Percentiles rank a stretch among this genome's conserved stretches.
Conservation (phyloP, 2,113 vertebrate genomes). For the Elgaria multicarinata region DNA sequence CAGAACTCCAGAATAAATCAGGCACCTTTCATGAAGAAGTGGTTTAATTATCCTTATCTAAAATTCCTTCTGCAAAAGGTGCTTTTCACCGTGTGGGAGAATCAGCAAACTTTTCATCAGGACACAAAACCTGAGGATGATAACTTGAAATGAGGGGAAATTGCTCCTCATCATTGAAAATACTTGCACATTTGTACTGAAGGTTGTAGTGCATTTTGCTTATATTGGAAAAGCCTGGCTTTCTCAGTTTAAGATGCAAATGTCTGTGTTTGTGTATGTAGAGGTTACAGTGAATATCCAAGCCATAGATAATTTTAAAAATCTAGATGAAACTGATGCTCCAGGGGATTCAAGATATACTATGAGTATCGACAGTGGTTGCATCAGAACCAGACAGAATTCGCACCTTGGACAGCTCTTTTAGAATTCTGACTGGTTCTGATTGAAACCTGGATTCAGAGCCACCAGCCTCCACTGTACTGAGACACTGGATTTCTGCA, state of each 20-base stretch:
- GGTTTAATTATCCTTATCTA: constrained; percentile 70
- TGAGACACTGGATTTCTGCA: background rate
- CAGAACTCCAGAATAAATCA: constrained; percentile 72
- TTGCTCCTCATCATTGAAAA: background rate
- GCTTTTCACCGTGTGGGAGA: constrained; percentile 59
- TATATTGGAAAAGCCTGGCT: background rate
- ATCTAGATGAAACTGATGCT: background rate
- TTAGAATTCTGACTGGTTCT: no score
- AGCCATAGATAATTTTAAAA: background rate
- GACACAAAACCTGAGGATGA: background rate
- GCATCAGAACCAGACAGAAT: no score
- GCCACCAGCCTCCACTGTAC: no score
- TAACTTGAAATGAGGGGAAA: background rate
- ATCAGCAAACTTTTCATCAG: constrained; percentile 54
- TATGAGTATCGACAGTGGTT: no score
- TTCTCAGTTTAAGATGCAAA: background rate
- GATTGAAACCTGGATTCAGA: no score
- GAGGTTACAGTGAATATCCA: background rate
- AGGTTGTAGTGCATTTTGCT: background rate
- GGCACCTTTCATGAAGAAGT: constrained; percentile 61
- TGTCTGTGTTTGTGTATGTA: background rate
- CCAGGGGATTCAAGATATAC: background rate
- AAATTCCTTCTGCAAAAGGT: constrained; percentile 69
- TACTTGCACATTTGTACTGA: background rate
- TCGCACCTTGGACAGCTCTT: no score